Evolutionary conservation across 1,140 invertebrate species (phyloP).

Genomic region (Drosophila bipectinata): DNA sequence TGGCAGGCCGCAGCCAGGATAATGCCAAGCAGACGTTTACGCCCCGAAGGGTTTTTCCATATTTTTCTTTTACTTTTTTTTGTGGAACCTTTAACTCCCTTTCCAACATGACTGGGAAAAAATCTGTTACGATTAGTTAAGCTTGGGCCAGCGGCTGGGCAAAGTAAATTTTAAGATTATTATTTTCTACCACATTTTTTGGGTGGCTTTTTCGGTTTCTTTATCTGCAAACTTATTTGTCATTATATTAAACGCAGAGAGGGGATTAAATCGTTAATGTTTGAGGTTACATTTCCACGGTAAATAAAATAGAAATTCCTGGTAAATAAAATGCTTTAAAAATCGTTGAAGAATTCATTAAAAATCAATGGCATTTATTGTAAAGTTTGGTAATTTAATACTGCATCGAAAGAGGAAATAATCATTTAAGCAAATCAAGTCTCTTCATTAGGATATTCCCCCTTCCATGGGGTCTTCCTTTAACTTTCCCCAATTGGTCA

Average conservation of each 20-base stretch:
- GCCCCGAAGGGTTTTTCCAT: slow-evolving; percentile 61
- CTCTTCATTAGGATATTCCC: slow-evolving; percentile 7
- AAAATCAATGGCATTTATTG: not conserved
- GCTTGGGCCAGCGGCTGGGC: slow-evolving; percentile 56
- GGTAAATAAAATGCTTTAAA: not conserved
- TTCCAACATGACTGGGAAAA: slow-evolving; percentile 62
- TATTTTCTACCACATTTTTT: slow-evolving; percentile 38
- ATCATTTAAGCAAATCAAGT: slow-evolving; percentile 36
- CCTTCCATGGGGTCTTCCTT: not conserved
- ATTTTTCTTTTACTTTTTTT: slow-evolving; percentile 38
- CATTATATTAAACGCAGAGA: slow-evolving; percentile 77
- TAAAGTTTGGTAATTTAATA: slow-evolving; percentile 7
- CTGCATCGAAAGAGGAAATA: not conserved
- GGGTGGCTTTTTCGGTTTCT: slow-evolving; percentile 19
- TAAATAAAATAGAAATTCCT: not conserved
- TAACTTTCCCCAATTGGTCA: slow-evolving; percentile 42
- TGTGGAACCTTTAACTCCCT: slow-evolving; percentile 1
- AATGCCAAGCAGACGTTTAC: slow-evolving; percentile 68
- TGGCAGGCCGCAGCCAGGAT: slow-evolving; percentile 71
- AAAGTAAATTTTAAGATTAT: slow-evolving; percentile 57
- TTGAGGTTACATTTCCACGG: not conserved
- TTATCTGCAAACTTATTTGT: slow-evolving; percentile 83
- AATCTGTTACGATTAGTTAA: slow-evolving; percentile 83
- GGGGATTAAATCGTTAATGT: slow-evolving; percentile 62
- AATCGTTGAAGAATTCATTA: not conserved